phyloP scores from a whole-genome alignment of 2,113 vertebrate genomes.

The Lasiurus borealis region DNA sequence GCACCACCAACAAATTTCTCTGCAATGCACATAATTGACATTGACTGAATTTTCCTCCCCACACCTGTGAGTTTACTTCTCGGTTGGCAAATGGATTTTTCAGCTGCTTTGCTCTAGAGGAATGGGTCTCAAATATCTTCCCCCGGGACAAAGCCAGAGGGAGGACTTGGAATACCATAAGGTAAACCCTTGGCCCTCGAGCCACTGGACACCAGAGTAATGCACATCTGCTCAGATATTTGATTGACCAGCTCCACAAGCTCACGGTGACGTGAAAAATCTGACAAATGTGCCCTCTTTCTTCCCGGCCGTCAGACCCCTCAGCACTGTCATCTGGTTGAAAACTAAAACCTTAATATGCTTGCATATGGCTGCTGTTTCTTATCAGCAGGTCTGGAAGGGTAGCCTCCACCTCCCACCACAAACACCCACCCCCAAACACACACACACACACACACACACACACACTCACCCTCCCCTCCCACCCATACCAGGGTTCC shows the following conservation, averaged over 20 bases:
- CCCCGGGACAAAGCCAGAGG: conserved; percentile 36
- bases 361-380: conserved; percentile 14
- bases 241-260: conserved; percentile 52
- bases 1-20: not conserved
- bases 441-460: no score
- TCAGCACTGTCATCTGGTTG: not conserved
- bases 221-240: conserved; percentile 31
- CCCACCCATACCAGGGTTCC: not conserved
- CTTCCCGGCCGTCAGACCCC: conserved; percentile 12
- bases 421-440: not conserved
- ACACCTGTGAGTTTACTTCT: conserved; percentile 78
- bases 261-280: not conserved
- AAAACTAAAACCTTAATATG: conserved; percentile 39
- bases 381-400: conserved; percentile 35
- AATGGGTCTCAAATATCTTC: conserved; percentile 72
- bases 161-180: conserved; percentile 51
- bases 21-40: conserved; percentile 58
- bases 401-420: not conserved
- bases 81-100: conserved; percentile 76
- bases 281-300: conserved; percentile 31
- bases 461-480: not conserved
- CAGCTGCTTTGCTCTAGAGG: conserved; percentile 72
- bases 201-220: not conserved
- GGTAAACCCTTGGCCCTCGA: conserved; percentile 53
- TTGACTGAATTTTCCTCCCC: conserved; percentile 24